Percentiles rank a stretch among this genome's conserved stretches.
Conservation (phyloP, 2,888 invertebrate species). For the Norana najaformis region DNA sequence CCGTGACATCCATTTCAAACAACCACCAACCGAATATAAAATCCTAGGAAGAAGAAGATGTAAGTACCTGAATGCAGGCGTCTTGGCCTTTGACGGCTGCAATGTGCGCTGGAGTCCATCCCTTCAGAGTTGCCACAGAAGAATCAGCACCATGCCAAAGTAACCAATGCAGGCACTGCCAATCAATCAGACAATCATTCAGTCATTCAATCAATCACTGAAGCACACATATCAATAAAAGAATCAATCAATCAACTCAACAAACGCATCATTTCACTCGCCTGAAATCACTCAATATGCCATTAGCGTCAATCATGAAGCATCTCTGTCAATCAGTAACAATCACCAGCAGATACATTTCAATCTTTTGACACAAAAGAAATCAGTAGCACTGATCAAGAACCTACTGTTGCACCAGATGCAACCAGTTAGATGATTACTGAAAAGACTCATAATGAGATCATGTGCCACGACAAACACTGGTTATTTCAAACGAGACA, state of each 20-base stretch:
- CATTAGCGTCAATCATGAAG: no score
- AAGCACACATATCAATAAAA: not conserved
- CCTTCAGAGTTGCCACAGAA: constrained; percentile 58
- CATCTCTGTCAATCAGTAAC: not conserved
- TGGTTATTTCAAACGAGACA: not conserved
- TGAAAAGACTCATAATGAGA: not conserved
- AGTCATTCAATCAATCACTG: not conserved
- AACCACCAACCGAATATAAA: no score
- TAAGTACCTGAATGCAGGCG: constrained; percentile 59
- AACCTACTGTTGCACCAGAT: no score
- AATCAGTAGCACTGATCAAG: not conserved
- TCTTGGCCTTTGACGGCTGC: constrained; percentile 62
- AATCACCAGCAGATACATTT: not conserved
- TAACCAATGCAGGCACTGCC: constrained; percentile 62
- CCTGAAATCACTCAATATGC: no score
- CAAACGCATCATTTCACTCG: not conserved
- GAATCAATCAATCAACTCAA: not conserved
- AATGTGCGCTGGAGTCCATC: constrained; percentile 63
- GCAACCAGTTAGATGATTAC: no score
- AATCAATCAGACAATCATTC: constrained; percentile 2
- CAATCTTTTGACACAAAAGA: not conserved
- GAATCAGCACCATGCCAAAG: constrained; percentile 63
- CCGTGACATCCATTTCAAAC: no score
- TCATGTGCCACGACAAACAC: not conserved
- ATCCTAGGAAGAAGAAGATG: no score